Base-by-base conservation (phyloP, 2,888 invertebrate species). In the Drosophila mercatorum region DNA sequence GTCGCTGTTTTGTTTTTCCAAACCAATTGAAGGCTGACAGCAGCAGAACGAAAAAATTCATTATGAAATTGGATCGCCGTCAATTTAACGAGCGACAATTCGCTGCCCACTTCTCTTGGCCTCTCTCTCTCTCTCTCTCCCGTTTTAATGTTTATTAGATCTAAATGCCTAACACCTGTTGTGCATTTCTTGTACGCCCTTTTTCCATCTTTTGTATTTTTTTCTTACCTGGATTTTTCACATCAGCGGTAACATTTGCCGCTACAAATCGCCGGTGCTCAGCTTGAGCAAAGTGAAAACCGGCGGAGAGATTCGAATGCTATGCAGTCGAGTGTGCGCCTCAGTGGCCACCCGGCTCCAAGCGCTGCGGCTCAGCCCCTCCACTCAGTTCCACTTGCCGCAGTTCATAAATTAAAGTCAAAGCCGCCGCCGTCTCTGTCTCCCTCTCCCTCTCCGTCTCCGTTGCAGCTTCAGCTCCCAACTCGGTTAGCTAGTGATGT, bases 31-130 rank as follows among this genome's bases (percentile, higher is more conserved):
- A 87, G 79, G 82, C 81, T 83, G 85, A 82, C 88, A 88, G 83
- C 80, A 68, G 73, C 77, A 78, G 28, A 28, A 81, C 81, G 12
- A 12, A 81, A 89, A 92, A 90, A 90, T 92, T 92, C 91, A 92
- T 92, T 92, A 91, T 91, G 91, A 92, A 92, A 92, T 92, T 92
- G 91, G 92, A 92, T 91, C 90, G 90, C 90, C 89, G 91, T 92
- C 92, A 92, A 91, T 91, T 88, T 86, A 86, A 78, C 64, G 83
- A 83, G 55, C 38, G 62, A 44, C 36, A 40, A 55, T 40, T 31
- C 11, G 12, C 5, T 52, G 47, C 10, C 14, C 52, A 41, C 6
- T 47, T 67, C 26, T 43, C 51, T 22, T 31, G 38, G 34, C 41
- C 55, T 51, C 55, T 49, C 55, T 52, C 17, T 17, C 17, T 17